Conservation (phyloP, 2,113 vertebrate species). For the Tachysurus vachellii region DNA sequence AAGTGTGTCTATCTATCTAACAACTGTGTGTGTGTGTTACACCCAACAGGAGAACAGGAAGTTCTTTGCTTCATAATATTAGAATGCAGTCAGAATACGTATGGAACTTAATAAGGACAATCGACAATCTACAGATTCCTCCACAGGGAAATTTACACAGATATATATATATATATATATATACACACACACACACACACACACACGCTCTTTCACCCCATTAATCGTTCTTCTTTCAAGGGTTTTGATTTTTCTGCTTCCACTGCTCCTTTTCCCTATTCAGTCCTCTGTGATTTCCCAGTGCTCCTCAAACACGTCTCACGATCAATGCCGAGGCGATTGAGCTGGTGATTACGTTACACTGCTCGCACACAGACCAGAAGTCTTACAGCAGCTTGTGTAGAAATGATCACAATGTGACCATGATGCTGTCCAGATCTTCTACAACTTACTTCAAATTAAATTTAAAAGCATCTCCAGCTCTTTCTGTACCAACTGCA, state of each 20-base stretch:
- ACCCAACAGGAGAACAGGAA: too few relatives aligned
- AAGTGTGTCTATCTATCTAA: too few relatives aligned
- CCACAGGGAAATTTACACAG: too few relatives aligned
- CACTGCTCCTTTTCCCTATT: background rate
- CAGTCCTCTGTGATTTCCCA: conserved; percentile 60
- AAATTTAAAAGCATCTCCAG: background rate
- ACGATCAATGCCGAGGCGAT: conserved; percentile 41
- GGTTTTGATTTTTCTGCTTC: conserved; percentile 19
- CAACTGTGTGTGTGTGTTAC: background rate
- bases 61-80: too few relatives aligned
- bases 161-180: background rate
- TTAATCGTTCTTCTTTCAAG: background rate
- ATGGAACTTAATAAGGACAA: too few relatives aligned
- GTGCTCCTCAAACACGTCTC: conserved; percentile 21
- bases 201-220: conserved; percentile 5
- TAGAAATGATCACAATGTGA: background rate
- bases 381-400: background rate
- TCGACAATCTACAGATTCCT: too few relatives aligned
- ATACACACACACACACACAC: background rate
- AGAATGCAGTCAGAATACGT: too few relatives aligned
- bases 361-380: background rate
- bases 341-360: conserved; percentile 40
- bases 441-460: background rate
- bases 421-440: background rate
- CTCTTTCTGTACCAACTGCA: background rate